Evolutionary conservation across 2,113 vertebrate genomes (phyloP).

Genomic region (Planiliza haematocheilus): DNA sequence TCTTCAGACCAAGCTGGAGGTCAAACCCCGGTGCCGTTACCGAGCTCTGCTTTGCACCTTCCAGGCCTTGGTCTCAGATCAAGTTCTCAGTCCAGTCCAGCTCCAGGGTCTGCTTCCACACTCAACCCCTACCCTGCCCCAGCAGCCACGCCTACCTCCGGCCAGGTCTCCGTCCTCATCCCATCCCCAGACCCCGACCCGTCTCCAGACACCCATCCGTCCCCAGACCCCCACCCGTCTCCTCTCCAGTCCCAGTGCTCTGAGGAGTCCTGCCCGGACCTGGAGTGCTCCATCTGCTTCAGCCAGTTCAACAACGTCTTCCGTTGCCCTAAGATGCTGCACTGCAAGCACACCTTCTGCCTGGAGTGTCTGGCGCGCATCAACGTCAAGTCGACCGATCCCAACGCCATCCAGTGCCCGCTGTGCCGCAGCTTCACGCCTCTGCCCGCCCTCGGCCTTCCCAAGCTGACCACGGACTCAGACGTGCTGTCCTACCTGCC

Average conservation of each 20-base stretch:
- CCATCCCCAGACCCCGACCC: too few species aligned
- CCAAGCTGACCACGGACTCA: conserved; percentile 78
- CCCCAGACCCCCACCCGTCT: conserved; percentile 35
- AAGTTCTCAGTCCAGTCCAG: not conserved
- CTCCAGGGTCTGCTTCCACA: not conserved
- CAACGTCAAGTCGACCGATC: conserved; percentile 81
- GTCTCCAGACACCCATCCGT: too few species aligned
- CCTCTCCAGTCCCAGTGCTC: not conserved
- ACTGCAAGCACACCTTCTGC: conserved; percentile 87
- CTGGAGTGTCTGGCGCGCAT: conserved; percentile 87
- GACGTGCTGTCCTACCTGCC: conserved; percentile 82
- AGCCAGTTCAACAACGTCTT: conserved; percentile 86
- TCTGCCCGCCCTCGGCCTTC: conserved; percentile 81
- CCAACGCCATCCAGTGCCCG: conserved; percentile 83
- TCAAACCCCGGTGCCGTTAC: rapidly evolving
- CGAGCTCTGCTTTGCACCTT: rapidly evolving
- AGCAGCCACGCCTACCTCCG: not conserved
- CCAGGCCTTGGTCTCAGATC: not conserved
- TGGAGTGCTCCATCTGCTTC: conserved; percentile 88
- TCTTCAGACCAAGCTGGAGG: not conserved
- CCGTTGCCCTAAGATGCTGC: conserved; percentile 85
- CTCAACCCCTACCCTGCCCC: conserved; percentile 4
- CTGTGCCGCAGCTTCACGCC: conserved; percentile 81
- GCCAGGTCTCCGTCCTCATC: conserved; percentile 47
- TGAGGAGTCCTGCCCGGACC: conserved; percentile 57